Conservation (phyloP, 2,888 invertebrate genomes). For the Actias luna region DNA sequence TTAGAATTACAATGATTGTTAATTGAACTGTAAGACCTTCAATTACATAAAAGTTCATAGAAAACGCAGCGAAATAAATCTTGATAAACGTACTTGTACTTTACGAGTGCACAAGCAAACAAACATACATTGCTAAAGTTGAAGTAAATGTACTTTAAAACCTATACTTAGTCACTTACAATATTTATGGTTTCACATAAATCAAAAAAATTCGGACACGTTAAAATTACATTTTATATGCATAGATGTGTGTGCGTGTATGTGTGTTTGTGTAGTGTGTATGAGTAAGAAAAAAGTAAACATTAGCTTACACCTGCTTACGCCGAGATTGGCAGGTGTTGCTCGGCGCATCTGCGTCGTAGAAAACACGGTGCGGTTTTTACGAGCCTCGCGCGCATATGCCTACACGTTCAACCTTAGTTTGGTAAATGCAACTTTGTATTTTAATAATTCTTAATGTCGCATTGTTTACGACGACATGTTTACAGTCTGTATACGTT, state of each 20-base stretch:
- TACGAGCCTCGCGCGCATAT: background rate
- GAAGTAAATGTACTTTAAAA: too few relatives aligned
- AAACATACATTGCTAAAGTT: too few relatives aligned
- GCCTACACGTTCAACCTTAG: background rate
- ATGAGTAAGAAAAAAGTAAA: constrained; percentile 68
- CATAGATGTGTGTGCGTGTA: background rate
- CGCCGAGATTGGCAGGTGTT: constrained; percentile 77
- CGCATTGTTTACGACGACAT: background rate
- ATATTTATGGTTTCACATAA: too few relatives aligned
- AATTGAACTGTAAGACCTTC: too few relatives aligned
- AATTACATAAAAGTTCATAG: too few relatives aligned
- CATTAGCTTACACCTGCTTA: constrained; percentile 66
- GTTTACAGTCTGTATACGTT: background rate
- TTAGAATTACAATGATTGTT: too few relatives aligned
- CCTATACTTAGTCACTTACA: too few relatives aligned
- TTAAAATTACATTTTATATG: too few relatives aligned
- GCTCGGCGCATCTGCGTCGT: constrained; percentile 58
- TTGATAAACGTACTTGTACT: too few relatives aligned
- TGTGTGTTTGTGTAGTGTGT: background rate
- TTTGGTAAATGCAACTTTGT: constrained; percentile 14
- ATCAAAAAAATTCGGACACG: too few relatives aligned
- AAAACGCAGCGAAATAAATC: too few relatives aligned
- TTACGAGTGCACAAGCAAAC: too few relatives aligned
- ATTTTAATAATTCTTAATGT: constrained; percentile 4
- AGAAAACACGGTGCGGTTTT: constrained; percentile 8